Percentiles rank a stretch among this genome's conserved stretches.
Evolutionary conservation across 2,888 invertebrate species (phyloP).

Genomic region (Latheticus oryzae): DNA sequence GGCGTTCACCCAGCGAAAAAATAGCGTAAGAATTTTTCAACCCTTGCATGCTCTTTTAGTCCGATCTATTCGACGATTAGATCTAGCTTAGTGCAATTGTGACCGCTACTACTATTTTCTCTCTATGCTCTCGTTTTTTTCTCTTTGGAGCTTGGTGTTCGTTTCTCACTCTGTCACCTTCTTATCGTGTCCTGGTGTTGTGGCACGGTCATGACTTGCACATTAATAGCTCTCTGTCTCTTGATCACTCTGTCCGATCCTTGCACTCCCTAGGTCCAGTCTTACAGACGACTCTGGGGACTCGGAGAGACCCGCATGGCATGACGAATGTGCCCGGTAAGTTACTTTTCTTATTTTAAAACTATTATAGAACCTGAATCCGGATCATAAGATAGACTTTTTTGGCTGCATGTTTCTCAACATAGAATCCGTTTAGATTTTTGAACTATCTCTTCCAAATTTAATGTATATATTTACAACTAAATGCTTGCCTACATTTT

Average conservation of each 20-base stretch:
- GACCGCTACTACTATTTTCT: conserved; percentile 48
- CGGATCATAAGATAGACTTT: conserved; percentile 7
- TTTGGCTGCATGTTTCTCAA: conserved; percentile 32
- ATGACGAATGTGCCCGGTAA: conserved; percentile 75
- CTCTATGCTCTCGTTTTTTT: conserved; percentile 43
- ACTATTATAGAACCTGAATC: conserved; percentile 7
- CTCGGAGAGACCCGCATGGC: conserved; percentile 70
- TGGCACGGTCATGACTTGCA: conserved; percentile 57
- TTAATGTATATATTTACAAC: conserved; percentile 21
- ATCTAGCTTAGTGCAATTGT: conserved; percentile 51
- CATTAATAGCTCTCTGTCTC: conserved; percentile 54
- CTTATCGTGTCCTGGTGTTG: conserved; percentile 34
- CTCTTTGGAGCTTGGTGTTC: conserved; percentile 44
- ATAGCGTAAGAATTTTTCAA: conserved; percentile 79
- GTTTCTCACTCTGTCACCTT: conserved; percentile 46
- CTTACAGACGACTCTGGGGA: conserved; percentile 64
- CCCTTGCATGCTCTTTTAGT: conserved; percentile 37
- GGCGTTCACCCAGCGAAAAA: conserved; percentile 91
- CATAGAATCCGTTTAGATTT: conserved; percentile 13
- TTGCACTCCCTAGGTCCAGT: conserved; percentile 66
- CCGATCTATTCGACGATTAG: conserved; percentile 30
- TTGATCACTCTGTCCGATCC: conserved; percentile 63
- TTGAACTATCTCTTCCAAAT: conserved; percentile 17
- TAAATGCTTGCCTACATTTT: conserved; percentile 24
- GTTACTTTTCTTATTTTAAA: conserved; percentile 59